Evolutionary conservation across 2,797 vertebrate species (phyloP), one percentile per base, ranked within the genome.

Genomic region (Microctenopoma stevenorrisi): DNA sequence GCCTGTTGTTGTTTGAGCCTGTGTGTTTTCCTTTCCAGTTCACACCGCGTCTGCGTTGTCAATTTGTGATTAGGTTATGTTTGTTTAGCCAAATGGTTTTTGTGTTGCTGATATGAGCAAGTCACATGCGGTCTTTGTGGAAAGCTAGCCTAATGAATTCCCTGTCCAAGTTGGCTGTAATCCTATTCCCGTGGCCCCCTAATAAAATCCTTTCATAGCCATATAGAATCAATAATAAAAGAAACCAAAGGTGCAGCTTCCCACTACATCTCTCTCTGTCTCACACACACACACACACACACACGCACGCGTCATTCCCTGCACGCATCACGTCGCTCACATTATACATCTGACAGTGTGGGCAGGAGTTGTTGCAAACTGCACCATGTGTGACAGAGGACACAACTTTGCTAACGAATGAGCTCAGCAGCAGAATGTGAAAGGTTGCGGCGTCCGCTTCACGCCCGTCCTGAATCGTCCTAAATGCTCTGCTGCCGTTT

Each of bases 171-270:
- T 16, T 46, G 25, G 4, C 7, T 28, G 62, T 68, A 35, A 48
- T 64, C 62, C 33, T 52, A 16, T 63, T 80, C 62, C 69, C 37
- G 8, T 55, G 66, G 47, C 25, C 13, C 50, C 54, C 48, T 76
- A 62, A 86, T 88, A 56, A 88, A 86, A 88, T 76, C 49, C 75
- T 74, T 68, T 40, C 72, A 62, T 48, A 44, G 44, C 54, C 2
- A 0, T 57, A 67, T 42, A 69, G n/a, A 84, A 87, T 88, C 74
- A 0, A 84, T 86, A 69, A 74, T 55, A 74, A 74, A 72, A 57
- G 22, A 70, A 76, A 59, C 77, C 16, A 83, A 49, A 74, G 46
- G 65, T 52, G 16, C 33, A 70, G 65, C 61, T 72, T 74, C 51
- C 63, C 49, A 35, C 38, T 62, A 30, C 4, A 28, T 56, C 26